Base-by-base conservation (phyloP, 92 coral and sea anemone genomes). In the Heliopora coerulea region DNA sequence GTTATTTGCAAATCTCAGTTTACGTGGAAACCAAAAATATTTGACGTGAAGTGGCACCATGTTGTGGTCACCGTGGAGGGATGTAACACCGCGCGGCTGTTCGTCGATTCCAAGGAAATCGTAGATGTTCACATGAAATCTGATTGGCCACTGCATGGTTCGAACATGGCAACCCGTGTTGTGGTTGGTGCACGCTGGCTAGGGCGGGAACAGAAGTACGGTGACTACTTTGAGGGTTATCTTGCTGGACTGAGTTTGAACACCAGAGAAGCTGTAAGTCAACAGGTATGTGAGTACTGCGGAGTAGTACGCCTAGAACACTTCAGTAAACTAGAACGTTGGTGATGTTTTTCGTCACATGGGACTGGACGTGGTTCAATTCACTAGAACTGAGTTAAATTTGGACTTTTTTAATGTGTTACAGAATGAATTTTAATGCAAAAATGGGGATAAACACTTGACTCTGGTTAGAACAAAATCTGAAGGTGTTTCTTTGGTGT, bases 11-110 rank as follows among this genome's bases (percentile, higher is more conserved):
- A 88, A 30, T 80, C 99, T 31, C 86, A 73, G 15, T 90, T 69
- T 79, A 83, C 79, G 31, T 95, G 89, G 82, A 84, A 80, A 33
- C 87, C 96, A 14, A 63, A 80, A 23, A 83, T 95, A 56, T 90
- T 89, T 63, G 89, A 95, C 76, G 42, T 67, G 23, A 68, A 80
- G 41, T 95, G 99, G 99, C 99, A 95, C 75, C 99, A 95, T 26
- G 67, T 95, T 32, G 59, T 86, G 0, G 79, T 86, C 26, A 74
- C 88, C 11, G 96, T 87, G 1, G 81, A 77, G 29, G 89, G 96
- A 28, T 88, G 96, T 21, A 26, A 66, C 42, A 86, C 83, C 21
- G 77, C 77, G 15, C 24, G 35, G 41, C 41, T 70, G 1, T 70
- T 48, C 13, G 77, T 70, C 49, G 63, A 70, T 27, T 52, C 62